Conservation (phyloP, 2,113 vertebrate genomes). For the Callospermophilus lateralis region DNA sequence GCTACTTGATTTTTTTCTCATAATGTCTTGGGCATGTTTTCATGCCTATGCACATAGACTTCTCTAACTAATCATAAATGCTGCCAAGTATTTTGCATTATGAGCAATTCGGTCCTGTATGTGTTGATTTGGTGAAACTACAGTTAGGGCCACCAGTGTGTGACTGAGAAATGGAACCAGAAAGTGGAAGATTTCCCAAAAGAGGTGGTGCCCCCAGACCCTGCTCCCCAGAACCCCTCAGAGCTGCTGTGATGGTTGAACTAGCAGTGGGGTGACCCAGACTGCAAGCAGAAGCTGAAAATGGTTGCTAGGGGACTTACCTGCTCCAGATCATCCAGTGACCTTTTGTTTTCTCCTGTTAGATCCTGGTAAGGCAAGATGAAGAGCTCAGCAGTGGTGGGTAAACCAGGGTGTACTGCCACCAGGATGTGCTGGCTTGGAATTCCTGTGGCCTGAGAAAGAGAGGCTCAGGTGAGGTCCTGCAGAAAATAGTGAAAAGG, state of each 20-base stretch:
- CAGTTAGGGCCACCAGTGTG: neutral
- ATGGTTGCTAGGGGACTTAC: slow-evolving; percentile 80
- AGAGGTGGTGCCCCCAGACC: fast-evolving
- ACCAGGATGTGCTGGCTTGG: slow-evolving; percentile 93
- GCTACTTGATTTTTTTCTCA: neutral
- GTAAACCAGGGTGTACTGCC: slow-evolving; percentile 94
- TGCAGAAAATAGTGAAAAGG: neutral
- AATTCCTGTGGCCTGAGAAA: slow-evolving; percentile 92
- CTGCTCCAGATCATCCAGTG: slow-evolving; percentile 92
- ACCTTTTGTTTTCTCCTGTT: slow-evolving; percentile 89
- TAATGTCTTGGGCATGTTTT: neutral
- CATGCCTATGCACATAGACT: neutral
- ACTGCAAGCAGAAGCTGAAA: neutral
- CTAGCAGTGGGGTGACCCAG: fast-evolving
- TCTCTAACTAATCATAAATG: neutral
- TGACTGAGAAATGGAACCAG: neutral
- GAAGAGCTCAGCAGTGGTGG: slow-evolving; percentile 96
- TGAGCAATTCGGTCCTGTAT: neutral
- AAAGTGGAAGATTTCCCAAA: neutral
- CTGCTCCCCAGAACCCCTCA: neutral
- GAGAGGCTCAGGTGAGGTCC: slow-evolving; percentile 35
- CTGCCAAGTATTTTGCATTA: fast-evolving
- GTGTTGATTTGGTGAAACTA: neutral
- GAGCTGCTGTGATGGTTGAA: no score
- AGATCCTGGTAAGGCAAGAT: slow-evolving; percentile 93